Base-by-base conservation (phyloP, 2,888 invertebrate species). In the Diabrotica balteata region DNA sequence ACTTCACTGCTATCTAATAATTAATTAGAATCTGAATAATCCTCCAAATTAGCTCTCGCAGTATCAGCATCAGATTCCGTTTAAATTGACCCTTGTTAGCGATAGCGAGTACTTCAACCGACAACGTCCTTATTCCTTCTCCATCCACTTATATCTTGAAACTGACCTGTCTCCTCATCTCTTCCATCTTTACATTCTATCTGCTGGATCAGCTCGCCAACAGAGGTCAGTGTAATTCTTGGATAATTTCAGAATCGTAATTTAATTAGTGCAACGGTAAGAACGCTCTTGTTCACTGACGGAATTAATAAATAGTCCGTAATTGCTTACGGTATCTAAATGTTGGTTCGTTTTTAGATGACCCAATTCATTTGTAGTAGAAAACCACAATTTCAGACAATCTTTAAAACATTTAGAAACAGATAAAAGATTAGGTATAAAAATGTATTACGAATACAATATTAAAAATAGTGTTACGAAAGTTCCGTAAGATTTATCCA, bases 11-110 rank as follows among this genome's bases (percentile, higher is more conserved):
- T 51, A 50, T 10, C 50, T 60, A 51, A 43, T 59, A 51, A 59
- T 50, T 54, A 59, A 22, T 59, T 42, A 32, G 44, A 42, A 42
- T 51, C 51, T 59, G 51, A 59, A 59, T 59, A 32, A 43, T 59
- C 51, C 43, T 43, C 49, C 8, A 51, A 50, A 50, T 43, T 50
- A 50, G 49, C 63, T 63, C 59, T 45, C 63, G 63, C 63, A 55
- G 63, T 64, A 63, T 55, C 55, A 54, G 50, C 63, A 58, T 60
- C 46, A 60, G 46, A 68, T 68, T 68, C 60, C 60, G 62, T 61
- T 67, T 65, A 67, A 70, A 70, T 70, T 70, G 61, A 67, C 63
- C 59, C 67, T 70, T 63, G 64, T 67, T 67, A 69, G 60, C 58
- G 58, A 67, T 57, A 63, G 55, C 59, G n/a, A 43, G 63, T 55